These are phyloP conservation scores for Eueides isabella DNA, from an alignment of 1,140 invertebrate genomes.

Conservation along the genomic window DNA sequence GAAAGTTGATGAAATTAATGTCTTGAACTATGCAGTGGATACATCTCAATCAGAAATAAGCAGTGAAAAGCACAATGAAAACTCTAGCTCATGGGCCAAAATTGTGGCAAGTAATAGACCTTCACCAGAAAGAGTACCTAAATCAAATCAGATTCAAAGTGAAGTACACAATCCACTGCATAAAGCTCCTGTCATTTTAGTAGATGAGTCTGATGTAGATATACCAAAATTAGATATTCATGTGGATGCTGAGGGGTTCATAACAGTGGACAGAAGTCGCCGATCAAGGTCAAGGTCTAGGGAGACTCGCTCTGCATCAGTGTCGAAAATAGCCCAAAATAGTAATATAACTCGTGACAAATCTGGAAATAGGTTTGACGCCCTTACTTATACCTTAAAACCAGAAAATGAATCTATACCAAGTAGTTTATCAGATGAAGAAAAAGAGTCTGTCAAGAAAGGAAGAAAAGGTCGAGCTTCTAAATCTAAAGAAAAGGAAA, in stretches of 20 bases:
- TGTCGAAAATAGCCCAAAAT: conserved; percentile 42
- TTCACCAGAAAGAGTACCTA: conserved; percentile 55
- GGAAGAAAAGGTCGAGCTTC: conserved; percentile 53
- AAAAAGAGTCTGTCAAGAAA: conserved; percentile 49
- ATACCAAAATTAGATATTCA: conserved; percentile 52
- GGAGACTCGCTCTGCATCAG: conserved; percentile 57
- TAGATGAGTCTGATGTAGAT: conserved; percentile 63
- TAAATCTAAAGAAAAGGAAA: conserved; percentile 67
- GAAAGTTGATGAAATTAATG: background rate
- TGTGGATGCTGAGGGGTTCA: conserved; percentile 76
- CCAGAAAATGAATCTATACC: conserved; percentile 48
- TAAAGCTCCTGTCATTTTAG: conserved; percentile 70
- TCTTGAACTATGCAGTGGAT: background rate
- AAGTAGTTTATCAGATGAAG: conserved; percentile 48
- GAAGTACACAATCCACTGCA: conserved; percentile 36
- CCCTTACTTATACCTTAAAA: conserved; percentile 54
- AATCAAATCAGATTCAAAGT: conserved; percentile 31
- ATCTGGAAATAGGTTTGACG: conserved; percentile 72
- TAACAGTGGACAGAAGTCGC: conserved; percentile 71
- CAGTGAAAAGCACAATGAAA: conserved; percentile 32
- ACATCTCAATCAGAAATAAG: conserved; percentile 21
- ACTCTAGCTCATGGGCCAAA: conserved; percentile 69
- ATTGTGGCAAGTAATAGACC: conserved; percentile 70
- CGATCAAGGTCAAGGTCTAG: conserved; percentile 75
- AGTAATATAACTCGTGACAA: conserved; percentile 51